Evolutionary conservation across 2,888 invertebrate genomes (phyloP).

Genomic region (Tuta absoluta): DNA sequence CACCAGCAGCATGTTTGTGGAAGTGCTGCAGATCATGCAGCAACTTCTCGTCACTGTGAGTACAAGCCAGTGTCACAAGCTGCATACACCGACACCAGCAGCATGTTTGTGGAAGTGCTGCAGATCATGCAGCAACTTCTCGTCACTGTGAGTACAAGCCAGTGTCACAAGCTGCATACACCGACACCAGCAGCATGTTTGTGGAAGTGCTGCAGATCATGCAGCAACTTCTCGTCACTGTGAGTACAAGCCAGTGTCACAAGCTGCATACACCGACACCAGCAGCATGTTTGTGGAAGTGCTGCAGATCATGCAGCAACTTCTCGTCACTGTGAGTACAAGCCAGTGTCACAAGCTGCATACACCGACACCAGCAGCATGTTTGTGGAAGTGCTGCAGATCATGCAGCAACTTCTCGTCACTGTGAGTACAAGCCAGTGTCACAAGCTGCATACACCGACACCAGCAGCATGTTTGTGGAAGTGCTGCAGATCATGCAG

Average conservation of each 20-base stretch:
- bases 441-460: too few species aligned
- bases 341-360: background rate
- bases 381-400: too few species aligned
- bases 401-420: too few species aligned
- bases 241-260: constrained; percentile 40
- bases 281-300: constrained; percentile 80
- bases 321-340: constrained; percentile 90
- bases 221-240: constrained; percentile 95
- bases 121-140: constrained; percentile 97
- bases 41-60: constrained; percentile 93
- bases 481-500: too few species aligned
- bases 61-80: constrained; percentile 13
- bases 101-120: constrained; percentile 82
- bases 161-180: constrained; percentile 35
- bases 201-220: constrained; percentile 90
- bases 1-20: constrained; percentile 74
- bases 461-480: too few species aligned
- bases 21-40: constrained; percentile 93
- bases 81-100: constrained; percentile 63
- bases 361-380: too few species aligned
- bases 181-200: constrained; percentile 73
- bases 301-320: constrained; percentile 95
- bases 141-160: constrained; percentile 83
- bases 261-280: constrained; percentile 51
- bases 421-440: too few species aligned